Base-by-base conservation (phyloP, 2,888 invertebrate genomes). In the Parelbella ahira region DNA sequence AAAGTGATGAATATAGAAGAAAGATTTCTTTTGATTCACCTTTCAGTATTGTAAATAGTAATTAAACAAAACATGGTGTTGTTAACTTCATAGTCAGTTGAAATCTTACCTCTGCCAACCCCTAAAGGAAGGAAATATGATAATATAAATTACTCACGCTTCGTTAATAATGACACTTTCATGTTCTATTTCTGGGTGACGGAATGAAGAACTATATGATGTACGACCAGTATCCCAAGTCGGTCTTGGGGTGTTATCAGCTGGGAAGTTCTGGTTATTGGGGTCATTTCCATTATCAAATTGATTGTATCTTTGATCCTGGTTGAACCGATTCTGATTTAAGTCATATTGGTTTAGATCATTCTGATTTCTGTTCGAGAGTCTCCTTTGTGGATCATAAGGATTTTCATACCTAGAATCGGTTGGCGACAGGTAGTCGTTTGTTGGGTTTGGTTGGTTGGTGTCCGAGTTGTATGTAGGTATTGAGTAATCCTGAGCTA, bases 151-250 rank as follows among this genome's bases (percentile, higher is more conserved):
- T 51, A 84, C 89, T 89, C 68, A 89, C 89, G 89, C 89, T 63
- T 89, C 89, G 68, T 83, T 86, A 25, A 89, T 88, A 23, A 89
- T 88, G 27, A 89, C 71, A 61, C 80, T 89, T 13, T 87, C 87
- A 52, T 82, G 72, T 42, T 88, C 88, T 29, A 86, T 39, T 5
- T 75, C 63, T 5, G 68, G 67, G 37, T 62, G 60, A 37, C 71
- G 73, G 42, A 53, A 72, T 1, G 79, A 60, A 15, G 68, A 62
- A 21, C 60, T 53, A 28, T 69, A 82, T 2, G 65, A 64, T 7
- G 68, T 62, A 5, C 71, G 58, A 2, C 42, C 12, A 0, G 50
- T 57, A 1, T 83, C 83, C 83, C 83, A 86, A 0, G 66, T 38
- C 0, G 80, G 69, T 37, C 65, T 67, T 0, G 63, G 68, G 24